A percentile compares a stretch with the other conserved stretches of the same genome.
Evolutionary conservation across 2,888 invertebrate species (phyloP).

Genomic region (Xylocampa areola): DNA sequence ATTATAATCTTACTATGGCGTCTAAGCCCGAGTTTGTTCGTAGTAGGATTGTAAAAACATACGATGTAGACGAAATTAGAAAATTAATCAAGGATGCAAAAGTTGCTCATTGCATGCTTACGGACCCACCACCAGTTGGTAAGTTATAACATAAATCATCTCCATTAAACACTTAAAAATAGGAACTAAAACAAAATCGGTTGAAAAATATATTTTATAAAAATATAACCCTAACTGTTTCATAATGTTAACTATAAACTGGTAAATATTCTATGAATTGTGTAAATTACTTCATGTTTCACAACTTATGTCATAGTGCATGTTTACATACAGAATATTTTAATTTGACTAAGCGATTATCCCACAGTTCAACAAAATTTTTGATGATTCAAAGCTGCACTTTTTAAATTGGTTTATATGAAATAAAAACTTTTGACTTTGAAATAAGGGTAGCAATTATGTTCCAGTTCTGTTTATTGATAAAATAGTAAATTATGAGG

Average conservation of each 20-base stretch:
- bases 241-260: slow-evolving; percentile 4
- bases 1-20: slow-evolving; percentile 67
- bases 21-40: slow-evolving; percentile 73
- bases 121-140: slow-evolving; percentile 87
- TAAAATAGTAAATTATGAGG: no score
- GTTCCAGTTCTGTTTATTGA: no score
- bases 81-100: slow-evolving; percentile 87
- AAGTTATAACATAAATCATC: slow-evolving; percentile 58
- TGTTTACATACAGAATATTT: no score
- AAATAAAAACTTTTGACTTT: no score
- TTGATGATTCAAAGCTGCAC: no score
- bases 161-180: not conserved
- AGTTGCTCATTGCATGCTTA: slow-evolving; percentile 90
- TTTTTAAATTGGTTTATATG: no score
- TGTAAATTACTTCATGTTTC: not conserved
- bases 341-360: no score
- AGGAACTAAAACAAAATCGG: not conserved
- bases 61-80: slow-evolving; percentile 86
- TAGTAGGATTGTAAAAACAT: slow-evolving; percentile 83
- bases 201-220: not conserved
- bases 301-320: not conserved
- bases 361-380: no score
- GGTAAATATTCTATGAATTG: slow-evolving; percentile 1
- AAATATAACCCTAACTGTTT: slow-evolving; percentile 7
- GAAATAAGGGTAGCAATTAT: no score